These are phyloP conservation scores for Eunapius fragilis DNA, from an alignment of 37 sponge, comb jelly and placozoan species.

Conservation along the genomic window DNA sequence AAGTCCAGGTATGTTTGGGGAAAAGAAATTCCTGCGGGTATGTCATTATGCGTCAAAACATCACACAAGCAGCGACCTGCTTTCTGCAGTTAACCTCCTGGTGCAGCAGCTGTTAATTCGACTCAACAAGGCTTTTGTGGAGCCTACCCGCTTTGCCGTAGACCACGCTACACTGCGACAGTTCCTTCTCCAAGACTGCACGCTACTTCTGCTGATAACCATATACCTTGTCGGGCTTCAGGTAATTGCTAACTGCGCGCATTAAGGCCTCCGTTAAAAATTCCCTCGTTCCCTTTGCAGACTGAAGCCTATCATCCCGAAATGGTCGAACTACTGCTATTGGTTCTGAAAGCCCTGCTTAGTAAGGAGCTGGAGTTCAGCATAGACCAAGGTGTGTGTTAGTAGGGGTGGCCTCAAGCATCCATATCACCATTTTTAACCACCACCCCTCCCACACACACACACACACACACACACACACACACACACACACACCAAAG, in stretches of 20 bases:
- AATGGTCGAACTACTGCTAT: slow-evolving; percentile 67
- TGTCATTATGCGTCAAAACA: background rate
- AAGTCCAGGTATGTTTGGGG: slow-evolving; percentile 7
- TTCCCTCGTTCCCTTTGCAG: slow-evolving; percentile 1
- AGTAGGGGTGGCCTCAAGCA: background rate
- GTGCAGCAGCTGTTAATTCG: slow-evolving; percentile 64
- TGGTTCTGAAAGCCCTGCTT: slow-evolving; percentile 60
- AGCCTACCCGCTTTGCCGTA: slow-evolving; percentile 7
- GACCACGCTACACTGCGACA: slow-evolving; percentile 21
- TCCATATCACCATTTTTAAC: background rate
- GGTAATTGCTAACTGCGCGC: slow-evolving; percentile 16
- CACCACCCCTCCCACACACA: slow-evolving; percentile 10
- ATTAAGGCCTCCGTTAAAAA: background rate
- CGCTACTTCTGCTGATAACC: slow-evolving; percentile 44
- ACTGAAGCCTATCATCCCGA: slow-evolving; percentile 60
- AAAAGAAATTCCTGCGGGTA: background rate
- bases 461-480: slow-evolving; percentile 33
- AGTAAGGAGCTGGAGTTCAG: background rate
- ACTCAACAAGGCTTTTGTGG: slow-evolving; percentile 51
- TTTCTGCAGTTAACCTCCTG: slow-evolving; percentile 57
- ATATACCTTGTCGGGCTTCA: slow-evolving; percentile 53
- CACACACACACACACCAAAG: slow-evolving; percentile 31
- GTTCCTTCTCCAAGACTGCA: slow-evolving; percentile 66
- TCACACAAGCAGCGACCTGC: slow-evolving; percentile 40
- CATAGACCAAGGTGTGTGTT: slow-evolving; percentile 31